phyloP scores from a whole-genome alignment of 2,797 vertebrate species.

The Lutjanus campechanus region DNA sequence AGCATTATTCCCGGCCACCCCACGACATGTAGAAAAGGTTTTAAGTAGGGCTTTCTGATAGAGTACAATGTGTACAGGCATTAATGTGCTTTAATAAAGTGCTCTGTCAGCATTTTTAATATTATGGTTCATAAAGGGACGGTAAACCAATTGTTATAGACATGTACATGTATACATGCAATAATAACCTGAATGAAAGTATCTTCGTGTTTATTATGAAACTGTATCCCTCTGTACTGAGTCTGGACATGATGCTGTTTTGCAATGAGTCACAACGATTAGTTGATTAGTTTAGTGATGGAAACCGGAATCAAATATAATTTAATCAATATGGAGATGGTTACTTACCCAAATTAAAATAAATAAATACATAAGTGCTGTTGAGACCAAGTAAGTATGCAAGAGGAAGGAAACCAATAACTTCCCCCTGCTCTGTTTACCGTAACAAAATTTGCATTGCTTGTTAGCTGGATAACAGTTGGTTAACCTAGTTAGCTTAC shows the following conservation, averaged over 20 bases:
- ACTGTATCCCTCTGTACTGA: slow-evolving; percentile 1
- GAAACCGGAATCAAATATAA: too few relatives aligned
- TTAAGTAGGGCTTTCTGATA: slow-evolving; percentile 37
- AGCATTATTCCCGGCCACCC: slow-evolving; percentile 48
- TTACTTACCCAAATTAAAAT: too few relatives aligned
- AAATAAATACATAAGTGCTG: too few relatives aligned
- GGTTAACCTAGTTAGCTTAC: too few relatives aligned
- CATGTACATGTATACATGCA: slow-evolving; percentile 6
- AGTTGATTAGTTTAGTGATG: too few relatives aligned
- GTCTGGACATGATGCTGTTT: neutral
- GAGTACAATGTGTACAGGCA: slow-evolving; percentile 14
- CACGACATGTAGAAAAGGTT: slow-evolving; percentile 58
- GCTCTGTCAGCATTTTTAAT: slow-evolving; percentile 36
- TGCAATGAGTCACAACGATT: too few relatives aligned
- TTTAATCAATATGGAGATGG: too few relatives aligned
- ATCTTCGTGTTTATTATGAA: slow-evolving; percentile 1
- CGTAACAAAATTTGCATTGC: too few relatives aligned
- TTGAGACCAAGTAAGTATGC: too few relatives aligned
- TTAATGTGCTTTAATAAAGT: slow-evolving; percentile 19
- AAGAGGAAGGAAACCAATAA: too few relatives aligned
- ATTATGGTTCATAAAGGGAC: slow-evolving; percentile 16
- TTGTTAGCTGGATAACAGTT: too few relatives aligned
- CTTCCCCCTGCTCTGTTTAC: too few relatives aligned
- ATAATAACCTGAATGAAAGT: slow-evolving; percentile 8
- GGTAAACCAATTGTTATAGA: slow-evolving; percentile 16